Evolutionary conservation across 2,888 invertebrate genomes (phyloP).

Genomic region (Stomorhina lunata): DNA sequence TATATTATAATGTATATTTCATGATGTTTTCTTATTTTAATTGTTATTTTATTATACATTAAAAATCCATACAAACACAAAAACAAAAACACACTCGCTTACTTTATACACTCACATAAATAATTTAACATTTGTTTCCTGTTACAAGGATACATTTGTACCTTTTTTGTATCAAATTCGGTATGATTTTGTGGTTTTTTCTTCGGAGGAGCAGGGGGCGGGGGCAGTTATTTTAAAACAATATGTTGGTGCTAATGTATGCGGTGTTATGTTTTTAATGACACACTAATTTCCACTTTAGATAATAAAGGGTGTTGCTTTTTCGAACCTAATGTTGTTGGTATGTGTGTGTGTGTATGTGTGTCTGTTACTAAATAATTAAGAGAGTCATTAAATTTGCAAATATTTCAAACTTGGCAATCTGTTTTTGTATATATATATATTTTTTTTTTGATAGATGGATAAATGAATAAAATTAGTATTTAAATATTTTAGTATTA

Average conservation of each 20-base stretch:
- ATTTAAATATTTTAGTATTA: background rate
- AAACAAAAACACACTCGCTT: background rate
- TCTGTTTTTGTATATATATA: too few relatives aligned
- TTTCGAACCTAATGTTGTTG: conserved; percentile 22
- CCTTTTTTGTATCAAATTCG: conserved; percentile 24
- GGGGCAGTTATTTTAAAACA: background rate
- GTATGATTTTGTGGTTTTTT: conserved; percentile 3
- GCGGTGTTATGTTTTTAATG: conserved; percentile 49
- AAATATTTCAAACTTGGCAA: background rate
- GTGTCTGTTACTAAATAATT: too few relatives aligned
- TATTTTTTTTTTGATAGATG: too few relatives aligned
- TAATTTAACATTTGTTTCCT: conserved; percentile 41
- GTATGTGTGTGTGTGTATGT: background rate
- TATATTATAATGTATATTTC: conserved; percentile 52
- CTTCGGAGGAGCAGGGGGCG: too few relatives aligned
- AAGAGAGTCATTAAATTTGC: background rate
- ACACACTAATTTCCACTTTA: conserved; percentile 27
- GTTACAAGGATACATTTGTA: conserved; percentile 45
- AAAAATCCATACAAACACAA: conserved; percentile 2
- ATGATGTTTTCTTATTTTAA: conserved; percentile 59
- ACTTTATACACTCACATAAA: conserved; percentile 1
- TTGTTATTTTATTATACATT: conserved; percentile 59
- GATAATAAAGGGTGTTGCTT: conserved; percentile 39
- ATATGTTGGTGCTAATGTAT: conserved; percentile 43
- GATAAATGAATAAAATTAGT: background rate